Evolutionary conservation across 2,113 vertebrate genomes (phyloP).

Genomic region (Phalacrocorax carbo): DNA sequence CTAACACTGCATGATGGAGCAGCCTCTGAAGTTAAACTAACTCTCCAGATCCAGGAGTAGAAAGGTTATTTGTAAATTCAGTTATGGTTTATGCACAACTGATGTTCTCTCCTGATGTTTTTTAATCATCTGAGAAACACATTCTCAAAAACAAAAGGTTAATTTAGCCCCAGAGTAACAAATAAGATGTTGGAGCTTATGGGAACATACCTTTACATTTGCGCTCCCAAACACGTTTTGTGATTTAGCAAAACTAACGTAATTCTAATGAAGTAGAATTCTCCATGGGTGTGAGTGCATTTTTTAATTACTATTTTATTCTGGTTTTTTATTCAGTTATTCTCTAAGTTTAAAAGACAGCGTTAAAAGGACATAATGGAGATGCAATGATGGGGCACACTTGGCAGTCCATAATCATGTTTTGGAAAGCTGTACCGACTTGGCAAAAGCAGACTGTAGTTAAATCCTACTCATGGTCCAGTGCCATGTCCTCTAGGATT

Average conservation of each 20-base stretch:
- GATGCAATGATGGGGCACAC: not conserved
- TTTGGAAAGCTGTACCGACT: not conserved
- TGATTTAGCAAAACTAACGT: not conserved
- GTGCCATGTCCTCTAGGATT: not conserved
- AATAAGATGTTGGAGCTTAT: not conserved
- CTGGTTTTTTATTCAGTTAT: not conserved
- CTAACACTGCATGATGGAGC: not conserved
- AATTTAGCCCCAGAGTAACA: constrained; percentile 4
- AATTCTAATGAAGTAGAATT: not conserved
- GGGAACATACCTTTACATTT: not conserved
- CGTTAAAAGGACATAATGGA: not conserved
- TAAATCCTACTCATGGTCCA: not conserved
- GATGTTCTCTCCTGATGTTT: not conserved
- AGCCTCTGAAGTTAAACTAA: not conserved
- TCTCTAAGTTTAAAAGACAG: not conserved
- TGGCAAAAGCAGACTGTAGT: not conserved
- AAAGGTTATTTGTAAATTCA: constrained; percentile 50
- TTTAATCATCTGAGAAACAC: not conserved
- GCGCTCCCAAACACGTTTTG: not conserved
- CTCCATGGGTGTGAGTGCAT: not conserved
- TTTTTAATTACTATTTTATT: not conserved
- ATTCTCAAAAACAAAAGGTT: constrained; percentile 31
- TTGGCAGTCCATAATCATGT: not conserved
- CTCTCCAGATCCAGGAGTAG: not conserved
- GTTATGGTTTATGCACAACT: not conserved